Conservation (phyloP, 1,140 invertebrate genomes). For the Lerema accius region DNA sequence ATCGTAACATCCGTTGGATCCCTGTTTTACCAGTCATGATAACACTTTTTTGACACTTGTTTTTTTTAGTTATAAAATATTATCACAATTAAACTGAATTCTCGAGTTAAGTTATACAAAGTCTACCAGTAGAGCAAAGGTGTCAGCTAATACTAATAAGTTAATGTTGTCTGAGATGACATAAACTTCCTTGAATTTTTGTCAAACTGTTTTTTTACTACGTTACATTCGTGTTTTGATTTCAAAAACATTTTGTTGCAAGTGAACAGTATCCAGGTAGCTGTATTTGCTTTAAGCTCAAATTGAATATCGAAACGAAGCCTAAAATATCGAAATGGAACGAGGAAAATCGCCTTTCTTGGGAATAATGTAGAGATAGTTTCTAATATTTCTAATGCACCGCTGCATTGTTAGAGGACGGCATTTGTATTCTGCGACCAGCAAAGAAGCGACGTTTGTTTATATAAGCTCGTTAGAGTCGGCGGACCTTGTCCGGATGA, state of each 20-base stretch:
- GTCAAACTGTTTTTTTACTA: not conserved
- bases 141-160: too few species aligned
- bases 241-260: too few species aligned
- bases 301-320: slow-evolving; percentile 22
- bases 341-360: slow-evolving; percentile 30
- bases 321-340: slow-evolving; percentile 28
- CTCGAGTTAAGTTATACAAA: too few species aligned
- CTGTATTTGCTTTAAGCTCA: slow-evolving; percentile 3
- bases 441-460: slow-evolving; percentile 41
- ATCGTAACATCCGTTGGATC: too few species aligned
- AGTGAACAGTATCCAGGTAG: not conserved
- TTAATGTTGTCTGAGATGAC: not conserved
- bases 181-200: not conserved
- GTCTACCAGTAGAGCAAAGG: too few species aligned
- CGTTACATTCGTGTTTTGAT: not conserved
- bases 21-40: too few species aligned
- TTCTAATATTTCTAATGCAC: slow-evolving; percentile 34
- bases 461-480: slow-evolving; percentile 63
- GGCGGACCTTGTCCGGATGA: slow-evolving; percentile 54
- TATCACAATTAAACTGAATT: too few species aligned
- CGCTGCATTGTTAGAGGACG: slow-evolving; percentile 33
- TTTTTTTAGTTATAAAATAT: too few species aligned
- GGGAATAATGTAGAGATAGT: slow-evolving; percentile 30
- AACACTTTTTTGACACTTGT: too few species aligned
- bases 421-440: slow-evolving; percentile 39